phyloP scores from a whole-genome alignment of 2,113 vertebrate genomes.

The Mobula hypostoma region DNA sequence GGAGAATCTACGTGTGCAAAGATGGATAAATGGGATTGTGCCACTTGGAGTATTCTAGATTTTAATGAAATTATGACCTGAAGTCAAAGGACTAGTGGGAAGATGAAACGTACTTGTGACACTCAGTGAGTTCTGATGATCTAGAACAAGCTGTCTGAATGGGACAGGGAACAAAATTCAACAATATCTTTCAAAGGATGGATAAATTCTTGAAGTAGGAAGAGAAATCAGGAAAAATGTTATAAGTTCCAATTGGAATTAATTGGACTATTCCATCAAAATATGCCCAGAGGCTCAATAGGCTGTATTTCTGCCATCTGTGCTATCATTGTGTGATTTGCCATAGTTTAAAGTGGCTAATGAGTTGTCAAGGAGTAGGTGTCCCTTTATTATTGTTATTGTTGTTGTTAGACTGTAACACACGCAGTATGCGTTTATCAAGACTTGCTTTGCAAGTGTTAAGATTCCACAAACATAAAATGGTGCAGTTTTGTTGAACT shows the following conservation, averaged over 20 bases:
- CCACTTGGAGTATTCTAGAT: neutral
- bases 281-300: neutral
- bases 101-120: neutral
- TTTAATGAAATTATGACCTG: neutral
- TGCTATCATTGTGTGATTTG: neutral
- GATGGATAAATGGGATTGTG: neutral
- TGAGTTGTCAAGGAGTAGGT: neutral
- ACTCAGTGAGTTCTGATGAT: neutral
- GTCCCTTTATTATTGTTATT: neutral
- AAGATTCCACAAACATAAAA: neutral
- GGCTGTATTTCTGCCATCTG: neutral
- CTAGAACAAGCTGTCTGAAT: neutral
- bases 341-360: neutral
- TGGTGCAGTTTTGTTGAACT: neutral
- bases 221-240: neutral
- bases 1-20: neutral
- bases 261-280: neutral
- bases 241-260: neutral
- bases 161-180: neutral
- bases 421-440: neutral
- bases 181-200: neutral
- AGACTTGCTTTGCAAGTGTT: neutral
- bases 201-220: neutral
- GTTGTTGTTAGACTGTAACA: neutral
- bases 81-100: neutral